phyloP scores from a whole-genome alignment of 1,140 invertebrate genomes.

The Macrosteles quadrilineatus region DNA sequence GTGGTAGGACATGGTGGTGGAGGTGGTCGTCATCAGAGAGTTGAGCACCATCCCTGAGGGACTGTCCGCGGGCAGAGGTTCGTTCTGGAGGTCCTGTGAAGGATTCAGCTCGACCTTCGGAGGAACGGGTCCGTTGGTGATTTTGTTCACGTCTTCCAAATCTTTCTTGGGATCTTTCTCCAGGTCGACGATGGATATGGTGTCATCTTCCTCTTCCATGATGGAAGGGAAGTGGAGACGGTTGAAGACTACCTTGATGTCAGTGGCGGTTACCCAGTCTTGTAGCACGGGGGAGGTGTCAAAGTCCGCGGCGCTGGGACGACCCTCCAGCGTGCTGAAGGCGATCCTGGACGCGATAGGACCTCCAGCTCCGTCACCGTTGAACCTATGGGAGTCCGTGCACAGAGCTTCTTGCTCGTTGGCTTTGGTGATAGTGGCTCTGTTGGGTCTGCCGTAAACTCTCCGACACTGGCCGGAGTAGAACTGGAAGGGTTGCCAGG shows the following conservation, averaged over 20 bases:
- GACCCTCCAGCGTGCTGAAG: conserved; percentile 94
- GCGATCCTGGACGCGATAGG: conserved; percentile 76
- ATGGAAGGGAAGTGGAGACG: conserved; percentile 65
- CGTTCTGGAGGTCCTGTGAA: conserved; percentile 38
- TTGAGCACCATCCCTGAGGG: conserved; percentile 45
- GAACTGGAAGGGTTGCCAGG: conserved; percentile 95
- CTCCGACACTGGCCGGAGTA: conserved; percentile 89
- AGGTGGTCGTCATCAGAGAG: conserved; percentile 51
- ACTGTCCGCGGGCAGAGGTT: conserved; percentile 39
- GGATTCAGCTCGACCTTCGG: conserved; percentile 44
- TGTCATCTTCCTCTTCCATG: conserved; percentile 31
- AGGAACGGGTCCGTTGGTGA: conserved; percentile 16
- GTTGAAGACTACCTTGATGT: conserved; percentile 92
- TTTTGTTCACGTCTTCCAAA: conserved; percentile 52
- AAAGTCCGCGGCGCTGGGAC: conserved; percentile 91
- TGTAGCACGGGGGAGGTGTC: conserved; percentile 95
- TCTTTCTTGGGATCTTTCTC: conserved; percentile 48
- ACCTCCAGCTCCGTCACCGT: conserved; percentile 62
- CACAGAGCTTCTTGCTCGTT: conserved; percentile 94
- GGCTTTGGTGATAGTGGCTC: conserved; percentile 78
- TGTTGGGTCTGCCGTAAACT: conserved; percentile 78
- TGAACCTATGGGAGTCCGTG: conserved; percentile 82
- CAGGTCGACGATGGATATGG: conserved; percentile 40
- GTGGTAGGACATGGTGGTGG: conserved; percentile 62
- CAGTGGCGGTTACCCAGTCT: conserved; percentile 99